Base-by-base conservation (phyloP, 2,113 vertebrate species). In the Brachyistius frenatus region DNA sequence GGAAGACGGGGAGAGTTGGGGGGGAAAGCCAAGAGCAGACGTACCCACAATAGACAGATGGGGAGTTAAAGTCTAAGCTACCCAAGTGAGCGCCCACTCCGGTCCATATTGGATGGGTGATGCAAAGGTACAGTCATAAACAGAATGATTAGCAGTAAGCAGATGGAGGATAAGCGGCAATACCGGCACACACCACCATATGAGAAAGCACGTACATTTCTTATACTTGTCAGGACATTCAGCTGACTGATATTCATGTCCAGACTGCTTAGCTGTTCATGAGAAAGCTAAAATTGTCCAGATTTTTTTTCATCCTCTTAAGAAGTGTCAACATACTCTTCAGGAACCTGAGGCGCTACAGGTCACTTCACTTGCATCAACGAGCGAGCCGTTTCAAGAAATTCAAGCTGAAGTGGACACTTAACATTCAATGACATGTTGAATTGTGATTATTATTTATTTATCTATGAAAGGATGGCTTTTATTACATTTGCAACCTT, bases 41-140 rank as follows among this genome's bases (percentile, higher is more conserved):
- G 69, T 76, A 73, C 85, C 76, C 79, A 73, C 73, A 78, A 64
- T 7, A 82, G 88, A 78, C 91, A 92, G 88, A 93, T 88, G 86
- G 81, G 75, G 80, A 78, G 80, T 88, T 81, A 85, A 84, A 85
- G 35, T 77, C 60, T 66, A 37, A 76, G 85, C 69, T 41, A 62
- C 72, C 73, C 44, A 10, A 23, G 54, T 67, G 68, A 69, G 78
- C 80, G 72, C 67, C 61, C 36, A 37, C 64, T 73, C 58, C 16
- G 4, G 35, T 76, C 89, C 65, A 55, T 86, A 78, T 66, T 88
- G 84, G 78, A 39, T 64, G 71, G 69, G 37, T 71, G 78, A 82
- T 64, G 77, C 84, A 76, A 81, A 86, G 52, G 84, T 83, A 76
- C 55, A 78, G 78, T 75, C 71, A 86, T 81, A 75, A 53, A 82